phyloP scores from a whole-genome alignment of 2,797 vertebrate genomes.

The Cyclopterus lumpus region DNA sequence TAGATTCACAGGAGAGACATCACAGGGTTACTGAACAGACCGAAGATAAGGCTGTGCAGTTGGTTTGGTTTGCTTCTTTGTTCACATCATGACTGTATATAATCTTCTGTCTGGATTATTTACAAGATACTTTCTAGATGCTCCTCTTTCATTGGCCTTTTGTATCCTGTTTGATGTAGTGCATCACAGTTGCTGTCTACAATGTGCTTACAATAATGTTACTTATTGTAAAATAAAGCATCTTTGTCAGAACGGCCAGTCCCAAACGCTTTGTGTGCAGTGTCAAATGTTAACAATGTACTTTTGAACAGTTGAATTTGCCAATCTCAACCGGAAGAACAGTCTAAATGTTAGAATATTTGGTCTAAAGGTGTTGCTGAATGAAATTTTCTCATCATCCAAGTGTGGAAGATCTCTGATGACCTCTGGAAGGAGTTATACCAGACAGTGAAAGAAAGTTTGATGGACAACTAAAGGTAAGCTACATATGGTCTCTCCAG shows the following conservation, averaged over 20 bases:
- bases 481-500: not conserved
- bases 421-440: not conserved
- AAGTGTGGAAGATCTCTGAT: not conserved
- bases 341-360: not conserved
- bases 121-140: slow-evolving; percentile 4
- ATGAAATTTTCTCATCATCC: not conserved
- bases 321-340: not conserved
- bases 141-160: slow-evolving; percentile 11
- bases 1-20: not conserved
- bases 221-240: slow-evolving; percentile 62
- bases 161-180: slow-evolving; percentile 47
- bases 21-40: not conserved
- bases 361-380: not conserved
- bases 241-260: slow-evolving; percentile 51
- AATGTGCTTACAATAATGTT: slow-evolving; percentile 39
- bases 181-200: slow-evolving; percentile 46
- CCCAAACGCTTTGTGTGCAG: not conserved
- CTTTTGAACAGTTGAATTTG: not conserved
- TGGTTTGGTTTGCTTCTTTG: slow-evolving; percentile 4
- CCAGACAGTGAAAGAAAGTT: not conserved
- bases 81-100: not conserved
- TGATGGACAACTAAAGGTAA: not conserved
- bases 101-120: slow-evolving; percentile 1
- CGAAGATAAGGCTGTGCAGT: not conserved
- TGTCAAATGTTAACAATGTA: not conserved